Base-by-base conservation (phyloP, 2,113 vertebrate genomes). In the Toxotes chatareus region DNA sequence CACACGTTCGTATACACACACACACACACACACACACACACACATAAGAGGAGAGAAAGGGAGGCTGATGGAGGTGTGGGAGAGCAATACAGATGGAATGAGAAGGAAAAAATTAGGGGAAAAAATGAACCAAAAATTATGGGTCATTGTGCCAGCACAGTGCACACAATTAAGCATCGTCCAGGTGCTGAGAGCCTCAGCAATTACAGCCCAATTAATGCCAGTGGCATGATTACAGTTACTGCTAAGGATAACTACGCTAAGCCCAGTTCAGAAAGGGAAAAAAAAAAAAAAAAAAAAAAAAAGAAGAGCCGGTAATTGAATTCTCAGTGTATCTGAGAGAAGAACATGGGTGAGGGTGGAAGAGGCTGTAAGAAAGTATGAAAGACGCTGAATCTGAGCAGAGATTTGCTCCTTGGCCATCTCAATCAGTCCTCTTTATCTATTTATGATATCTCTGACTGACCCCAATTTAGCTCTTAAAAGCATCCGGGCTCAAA, bases 191-290 rank as follows among this genome's bases (percentile, higher is more conserved):
- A 93, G 93, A 95, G 93, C 90, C 89, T 84, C 89, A 17, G 94
- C 95, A 95, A 95, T 96, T 95, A 96, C 93, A 92, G 93, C 88
- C 93, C 93, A 95, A 95, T 96, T 96, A 95, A 95, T 95, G 94
- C 92, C 94, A 93, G 93, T 93, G 92, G 92, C 86, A 85, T 93
- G 92, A 94, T 94, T 94, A 94, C 73, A 76, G 91, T 91, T 93
- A 90, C 88, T 74, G 90, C 92, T 92, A 92, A 79, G 93, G 91
- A 92, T 93, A 93, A 94, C 92, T 92, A 93, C 79, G 77, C 82
- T 76, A 51, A 78, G 86, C 86, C 90, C 89, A 74, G 87, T 85
- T 86, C 83, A 91, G 81, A 81, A 73, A 82, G 62, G 21, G 5
- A 76, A 19, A 34, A 21, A 51, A 7, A 65, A 32, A 59, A 76